Conservation (phyloP, 2,797 vertebrate species). For the Champsocephalus gunnari region DNA sequence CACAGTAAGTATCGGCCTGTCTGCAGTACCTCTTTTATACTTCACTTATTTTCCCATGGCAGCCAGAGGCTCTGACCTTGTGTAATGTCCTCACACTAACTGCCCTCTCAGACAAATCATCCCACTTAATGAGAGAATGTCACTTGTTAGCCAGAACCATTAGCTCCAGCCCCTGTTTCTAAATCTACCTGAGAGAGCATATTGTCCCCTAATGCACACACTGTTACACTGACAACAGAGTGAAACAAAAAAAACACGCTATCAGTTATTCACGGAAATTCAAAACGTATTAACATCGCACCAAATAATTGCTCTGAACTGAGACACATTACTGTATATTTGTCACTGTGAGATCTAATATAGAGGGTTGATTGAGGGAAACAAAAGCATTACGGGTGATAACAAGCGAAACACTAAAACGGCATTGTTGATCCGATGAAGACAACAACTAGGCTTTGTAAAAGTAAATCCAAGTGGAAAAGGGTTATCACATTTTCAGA, state of each 20-base stretch:
- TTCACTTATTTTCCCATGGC: constrained; percentile 48
- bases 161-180: constrained; percentile 36
- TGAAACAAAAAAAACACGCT: not conserved
- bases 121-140: constrained; percentile 65
- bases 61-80: constrained; percentile 69
- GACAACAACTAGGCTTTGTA: not conserved
- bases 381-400: not conserved
- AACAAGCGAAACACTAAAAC: not conserved
- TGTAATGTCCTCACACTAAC: constrained; percentile 66
- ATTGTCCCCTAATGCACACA: constrained; percentile 24
- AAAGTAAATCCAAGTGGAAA: not conserved
- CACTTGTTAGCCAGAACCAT: constrained; percentile 60
- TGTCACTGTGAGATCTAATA: constrained; percentile 6
- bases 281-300: not conserved
- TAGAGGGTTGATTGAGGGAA: not conserved
- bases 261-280: not conserved
- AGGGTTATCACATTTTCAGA: not conserved
- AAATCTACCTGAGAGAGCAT: constrained; percentile 44
- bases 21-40: constrained; percentile 56
- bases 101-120: constrained; percentile 64
- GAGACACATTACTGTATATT: not conserved
- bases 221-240: constrained; percentile 3
- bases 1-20: constrained; percentile 42
- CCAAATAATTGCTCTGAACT: not conserved
- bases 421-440: not conserved